These are phyloP conservation scores for Oncorhynchus nerka DNA, from an alignment of 2,113 vertebrate species.

Conservation along the genomic window DNA sequence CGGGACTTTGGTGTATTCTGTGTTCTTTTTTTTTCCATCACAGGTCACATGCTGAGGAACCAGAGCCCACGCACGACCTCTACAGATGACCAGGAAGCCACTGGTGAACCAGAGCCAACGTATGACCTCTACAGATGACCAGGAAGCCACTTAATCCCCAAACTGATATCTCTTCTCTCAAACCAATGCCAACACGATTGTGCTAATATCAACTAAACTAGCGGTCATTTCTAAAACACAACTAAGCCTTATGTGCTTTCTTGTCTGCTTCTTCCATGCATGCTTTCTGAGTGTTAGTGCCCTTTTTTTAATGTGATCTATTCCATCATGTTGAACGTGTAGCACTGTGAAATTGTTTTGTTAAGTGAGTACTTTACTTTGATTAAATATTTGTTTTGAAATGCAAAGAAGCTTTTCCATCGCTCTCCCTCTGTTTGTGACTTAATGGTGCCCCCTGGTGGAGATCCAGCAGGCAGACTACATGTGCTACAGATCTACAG, in stretches of 20 bases:
- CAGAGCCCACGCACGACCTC: neutral
- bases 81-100: neutral
- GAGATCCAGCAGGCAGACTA: neutral
- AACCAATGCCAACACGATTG: neutral
- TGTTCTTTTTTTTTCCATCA: neutral
- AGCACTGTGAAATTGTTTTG: no score
- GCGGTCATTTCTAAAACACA: neutral
- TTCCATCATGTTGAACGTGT: no score
- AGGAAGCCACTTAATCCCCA: neutral
- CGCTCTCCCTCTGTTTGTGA: conserved; percentile 20
- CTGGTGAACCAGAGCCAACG: neutral
- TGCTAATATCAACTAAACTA: neutral
- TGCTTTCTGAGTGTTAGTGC: no score
- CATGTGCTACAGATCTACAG: no score
- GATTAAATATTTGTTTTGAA: neutral
- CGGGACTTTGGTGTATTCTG: no score
- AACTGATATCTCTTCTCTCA: neutral
- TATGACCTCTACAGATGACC: neutral
- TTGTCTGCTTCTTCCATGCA: neutral
- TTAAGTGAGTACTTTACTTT: no score
- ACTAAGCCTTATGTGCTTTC: neutral
- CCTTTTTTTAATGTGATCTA: no score
- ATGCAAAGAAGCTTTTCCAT: neutral
- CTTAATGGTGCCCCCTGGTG: conserved; percentile 60
- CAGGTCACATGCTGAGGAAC: neutral